A percentile compares a stretch with the other conserved stretches of the same genome.
Conservation (phyloP, 2,888 invertebrate species). For the Flabesymbios commensalis region DNA sequence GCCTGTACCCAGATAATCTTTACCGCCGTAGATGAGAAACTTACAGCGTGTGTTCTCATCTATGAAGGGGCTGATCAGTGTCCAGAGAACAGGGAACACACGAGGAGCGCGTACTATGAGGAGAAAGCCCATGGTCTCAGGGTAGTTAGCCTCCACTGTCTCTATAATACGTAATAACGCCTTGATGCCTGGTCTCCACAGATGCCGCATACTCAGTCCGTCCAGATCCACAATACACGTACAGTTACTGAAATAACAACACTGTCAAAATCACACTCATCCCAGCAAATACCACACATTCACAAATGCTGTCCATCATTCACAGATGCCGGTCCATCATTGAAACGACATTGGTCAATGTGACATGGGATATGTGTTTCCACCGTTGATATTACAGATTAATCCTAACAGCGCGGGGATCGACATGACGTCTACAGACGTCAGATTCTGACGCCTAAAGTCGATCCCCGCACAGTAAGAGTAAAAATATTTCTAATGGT, state of each 20-base stretch:
- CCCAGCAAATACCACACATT: too few species aligned
- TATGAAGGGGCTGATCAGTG: conserved; percentile 91
- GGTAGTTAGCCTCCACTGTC: conserved; percentile 91
- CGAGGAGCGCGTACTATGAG: conserved; percentile 88
- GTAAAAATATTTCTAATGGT: too few species aligned
- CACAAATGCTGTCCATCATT: too few species aligned
- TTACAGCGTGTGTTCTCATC: conserved; percentile 91
- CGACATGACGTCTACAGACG: too few species aligned
- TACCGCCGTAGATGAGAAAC: conserved; percentile 88
- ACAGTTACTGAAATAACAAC: conserved; percentile 72
- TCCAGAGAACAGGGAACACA: conserved; percentile 94
- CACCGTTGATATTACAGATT: too few species aligned
- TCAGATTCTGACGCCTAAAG: too few species aligned
- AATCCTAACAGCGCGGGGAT: too few species aligned
- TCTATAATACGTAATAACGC: conserved; percentile 72
- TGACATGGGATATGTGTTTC: too few species aligned
- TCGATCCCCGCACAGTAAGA: too few species aligned
- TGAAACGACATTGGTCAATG: too few species aligned
- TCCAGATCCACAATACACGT: conserved; percentile 89
- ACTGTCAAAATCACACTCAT: too few species aligned
- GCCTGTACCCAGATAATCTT: conserved; percentile 80
- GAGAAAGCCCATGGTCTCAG: conserved; percentile 90
- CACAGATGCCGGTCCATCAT: too few species aligned
- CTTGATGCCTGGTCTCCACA: conserved; percentile 90
- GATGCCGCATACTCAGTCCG: conserved; percentile 90